Percentiles rank a stretch among this genome's conserved stretches.
phyloP scores from a whole-genome alignment of 2,888 invertebrate species.

The Conomelus anceps region DNA sequence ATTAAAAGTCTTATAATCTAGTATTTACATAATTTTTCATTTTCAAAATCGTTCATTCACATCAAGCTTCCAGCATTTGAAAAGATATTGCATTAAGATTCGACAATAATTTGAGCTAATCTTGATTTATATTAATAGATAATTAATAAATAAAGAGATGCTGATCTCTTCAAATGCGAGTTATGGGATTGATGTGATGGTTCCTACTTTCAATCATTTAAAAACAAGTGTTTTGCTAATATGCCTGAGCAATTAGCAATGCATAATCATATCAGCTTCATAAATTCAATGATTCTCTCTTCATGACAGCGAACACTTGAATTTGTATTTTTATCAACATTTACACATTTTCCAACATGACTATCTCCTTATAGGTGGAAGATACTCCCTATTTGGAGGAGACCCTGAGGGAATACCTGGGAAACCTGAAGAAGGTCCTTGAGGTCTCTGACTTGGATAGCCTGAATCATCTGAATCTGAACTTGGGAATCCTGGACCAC shows the following conservation, averaged over 20 bases:
- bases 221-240: too few species aligned
- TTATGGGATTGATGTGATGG: not conserved
- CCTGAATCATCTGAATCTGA: slow-evolving; percentile 40
- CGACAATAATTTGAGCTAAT: not conserved
- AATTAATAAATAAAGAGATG: not conserved
- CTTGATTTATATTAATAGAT: not conserved
- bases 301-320: not conserved
- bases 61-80: not conserved
- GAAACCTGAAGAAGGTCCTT: slow-evolving; percentile 31
- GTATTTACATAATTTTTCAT: not conserved
- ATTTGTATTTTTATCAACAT: not conserved
- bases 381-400: slow-evolving; percentile 58
- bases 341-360: not conserved
- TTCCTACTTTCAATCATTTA: not conserved
- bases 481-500: slow-evolving; percentile 30
- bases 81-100: not conserved
- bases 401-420: slow-evolving; percentile 38
- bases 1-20: not conserved
- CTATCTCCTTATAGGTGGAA: slow-evolving; percentile 52
- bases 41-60: not conserved
- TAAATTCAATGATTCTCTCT: not conserved
- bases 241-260: not conserved
- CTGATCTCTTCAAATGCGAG: not conserved
- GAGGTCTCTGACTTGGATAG: slow-evolving; percentile 35
- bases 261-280: not conserved